These are phyloP conservation scores for Drosophila nigromelanica DNA, from an alignment of 1,140 invertebrate genomes.

Conservation along the genomic window DNA sequence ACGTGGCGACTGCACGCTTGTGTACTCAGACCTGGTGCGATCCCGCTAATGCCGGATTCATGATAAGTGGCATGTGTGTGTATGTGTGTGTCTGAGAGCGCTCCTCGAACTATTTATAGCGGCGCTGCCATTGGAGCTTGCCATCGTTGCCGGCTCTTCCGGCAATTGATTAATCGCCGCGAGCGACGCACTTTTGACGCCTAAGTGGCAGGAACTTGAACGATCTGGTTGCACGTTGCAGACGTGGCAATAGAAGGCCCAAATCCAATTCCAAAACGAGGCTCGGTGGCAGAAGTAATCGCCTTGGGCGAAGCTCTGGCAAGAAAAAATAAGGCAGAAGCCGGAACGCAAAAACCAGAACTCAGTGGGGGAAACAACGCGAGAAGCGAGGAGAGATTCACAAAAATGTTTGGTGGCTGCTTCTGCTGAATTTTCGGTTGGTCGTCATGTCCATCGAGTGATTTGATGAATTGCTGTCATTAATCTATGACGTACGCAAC, in stretches of 20 bases:
- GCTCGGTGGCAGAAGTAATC: not conserved
- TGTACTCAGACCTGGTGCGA: conserved; percentile 16
- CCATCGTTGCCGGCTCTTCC: conserved; percentile 65
- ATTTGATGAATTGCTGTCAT: conserved; percentile 84
- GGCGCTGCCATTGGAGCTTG: conserved; percentile 71
- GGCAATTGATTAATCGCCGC: conserved; percentile 72
- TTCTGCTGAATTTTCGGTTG: conserved; percentile 75
- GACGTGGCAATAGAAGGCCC: not conserved
- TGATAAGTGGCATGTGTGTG: conserved; percentile 58
- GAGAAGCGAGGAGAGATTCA: conserved; percentile 8
- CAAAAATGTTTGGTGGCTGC: conserved; percentile 44
- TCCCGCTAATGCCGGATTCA: conserved; percentile 60
- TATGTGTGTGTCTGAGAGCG: conserved; percentile 35
- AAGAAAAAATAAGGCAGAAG: conserved; percentile 16
- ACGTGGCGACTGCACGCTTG: conserved; percentile 56
- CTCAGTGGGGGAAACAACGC: conserved; percentile 22
- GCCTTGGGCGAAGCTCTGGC: not conserved
- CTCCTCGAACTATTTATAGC: conserved; percentile 40
- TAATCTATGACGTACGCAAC: conserved; percentile 84
- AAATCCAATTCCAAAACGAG: conserved; percentile 4
- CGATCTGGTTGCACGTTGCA: conserved; percentile 7
- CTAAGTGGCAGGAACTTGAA: conserved; percentile 44
- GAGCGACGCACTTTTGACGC: conserved; percentile 66
- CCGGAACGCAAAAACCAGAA: conserved; percentile 1
- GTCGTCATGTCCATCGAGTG: conserved; percentile 84